Evolutionary conservation across 2,797 vertebrate genomes (phyloP).

Genomic region (Lepus oiostolus): DNA sequence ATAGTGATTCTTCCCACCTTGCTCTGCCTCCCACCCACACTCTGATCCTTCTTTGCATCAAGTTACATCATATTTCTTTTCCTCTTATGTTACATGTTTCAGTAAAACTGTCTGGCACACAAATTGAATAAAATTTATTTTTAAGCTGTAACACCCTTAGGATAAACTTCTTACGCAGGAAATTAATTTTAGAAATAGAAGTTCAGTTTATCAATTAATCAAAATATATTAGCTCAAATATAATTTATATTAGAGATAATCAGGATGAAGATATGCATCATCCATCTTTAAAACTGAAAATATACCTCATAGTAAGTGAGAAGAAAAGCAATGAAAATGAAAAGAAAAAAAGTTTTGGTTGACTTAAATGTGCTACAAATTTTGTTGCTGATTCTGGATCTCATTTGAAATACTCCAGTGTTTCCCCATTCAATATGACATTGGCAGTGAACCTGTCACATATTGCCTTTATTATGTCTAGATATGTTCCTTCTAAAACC

Average conservation of each 20-base stretch:
- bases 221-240: neutral
- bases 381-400: no score
- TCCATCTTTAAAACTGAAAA: neutral
- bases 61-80: neutral
- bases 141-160: neutral
- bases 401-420: no score
- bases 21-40: no score
- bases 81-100: conserved; percentile 17
- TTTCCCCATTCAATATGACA: no score
- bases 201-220: conserved; percentile 17
- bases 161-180: neutral
- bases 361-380: neutral
- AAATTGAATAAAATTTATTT: conserved; percentile 15
- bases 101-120: neutral
- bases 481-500: no score
- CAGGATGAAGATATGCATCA: neutral
- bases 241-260: neutral
- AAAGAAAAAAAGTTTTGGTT: neutral
- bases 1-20: no score
- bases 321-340: neutral
- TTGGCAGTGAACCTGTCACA: no score
- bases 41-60: neutral
- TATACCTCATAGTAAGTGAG: neutral
- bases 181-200: conserved; percentile 18
- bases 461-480: no score